A percentile compares a stretch with the other conserved stretches of the same genome.
phyloP scores from a whole-genome alignment of 1,140 invertebrate species.

The Lepidurus couesii region DNA sequence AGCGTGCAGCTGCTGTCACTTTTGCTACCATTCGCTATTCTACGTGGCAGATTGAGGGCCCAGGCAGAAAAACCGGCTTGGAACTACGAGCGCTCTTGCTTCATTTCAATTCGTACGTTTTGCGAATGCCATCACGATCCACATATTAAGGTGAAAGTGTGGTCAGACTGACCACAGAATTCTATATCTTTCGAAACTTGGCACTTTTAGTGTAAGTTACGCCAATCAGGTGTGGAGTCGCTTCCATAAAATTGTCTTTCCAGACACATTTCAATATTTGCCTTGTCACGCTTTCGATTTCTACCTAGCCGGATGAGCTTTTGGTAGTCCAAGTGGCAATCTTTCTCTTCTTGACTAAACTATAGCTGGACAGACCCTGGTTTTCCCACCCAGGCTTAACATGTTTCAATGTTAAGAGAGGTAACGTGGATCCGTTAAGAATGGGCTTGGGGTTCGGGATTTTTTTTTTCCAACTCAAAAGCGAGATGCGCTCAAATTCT shows the following conservation, averaged over 20 bases:
- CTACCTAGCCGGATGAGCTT: no score
- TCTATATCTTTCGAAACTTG: no score
- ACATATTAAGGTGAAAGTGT: constrained; percentile 22
- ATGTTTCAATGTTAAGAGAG: not conserved
- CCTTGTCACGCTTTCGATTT: no score
- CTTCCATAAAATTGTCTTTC: no score
- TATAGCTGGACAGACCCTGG: not conserved
- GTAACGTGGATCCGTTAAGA: not conserved
- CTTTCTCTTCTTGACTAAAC: no score
- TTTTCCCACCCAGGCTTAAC: constrained; percentile 1
- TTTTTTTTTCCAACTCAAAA: not conserved
- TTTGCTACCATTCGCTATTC: constrained; percentile 14
- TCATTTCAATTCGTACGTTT: constrained; percentile 2
- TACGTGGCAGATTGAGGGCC: not conserved
- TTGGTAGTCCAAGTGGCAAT: no score
- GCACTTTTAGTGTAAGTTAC: no score
- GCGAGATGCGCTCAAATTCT: not conserved
- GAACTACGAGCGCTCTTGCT: not conserved
- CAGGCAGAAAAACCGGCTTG: not conserved
- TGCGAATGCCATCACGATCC: not conserved
- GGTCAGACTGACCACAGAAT: not conserved
- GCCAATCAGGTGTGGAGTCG: no score
- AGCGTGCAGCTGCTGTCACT: not conserved
- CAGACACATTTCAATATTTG: no score
- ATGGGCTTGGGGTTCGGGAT: not conserved